A percentile compares a stretch with the other conserved stretches of the same genome.
These are phyloP conservation scores for Myopa testacea DNA, from an alignment of 2,888 invertebrate species.

Conservation along the genomic window DNA sequence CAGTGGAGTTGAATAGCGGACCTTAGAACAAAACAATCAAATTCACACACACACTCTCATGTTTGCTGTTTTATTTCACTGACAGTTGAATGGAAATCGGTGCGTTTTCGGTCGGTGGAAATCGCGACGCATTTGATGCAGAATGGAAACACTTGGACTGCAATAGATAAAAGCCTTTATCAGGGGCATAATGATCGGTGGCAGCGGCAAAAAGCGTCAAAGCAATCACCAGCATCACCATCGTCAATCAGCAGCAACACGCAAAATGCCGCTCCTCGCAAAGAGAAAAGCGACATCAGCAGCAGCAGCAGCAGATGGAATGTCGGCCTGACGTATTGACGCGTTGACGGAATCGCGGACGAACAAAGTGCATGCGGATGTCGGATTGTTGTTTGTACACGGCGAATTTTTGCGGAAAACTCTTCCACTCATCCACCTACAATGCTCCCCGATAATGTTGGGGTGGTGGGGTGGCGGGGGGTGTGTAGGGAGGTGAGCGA, in stretches of 20 bases:
- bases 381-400: slow-evolving; percentile 52
- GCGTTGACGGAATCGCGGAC: neutral
- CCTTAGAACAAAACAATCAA: no score
- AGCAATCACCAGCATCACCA: slow-evolving; percentile 36
- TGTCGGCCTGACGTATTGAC: neutral
- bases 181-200: slow-evolving; percentile 27
- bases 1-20: no score
- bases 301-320: slow-evolving; percentile 26
- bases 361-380: slow-evolving; percentile 37
- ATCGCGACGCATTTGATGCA: slow-evolving; percentile 17
- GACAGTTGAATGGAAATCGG: no score
- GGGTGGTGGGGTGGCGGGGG: slow-evolving; percentile 33
- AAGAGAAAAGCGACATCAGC: slow-evolving; percentile 38
- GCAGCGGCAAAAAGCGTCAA: slow-evolving; percentile 25
- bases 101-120: neutral
- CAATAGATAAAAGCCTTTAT: slow-evolving; percentile 39
- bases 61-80: no score
- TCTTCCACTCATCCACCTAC: slow-evolving; percentile 51
- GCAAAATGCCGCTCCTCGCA: slow-evolving; percentile 32
- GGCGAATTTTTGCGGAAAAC: slow-evolving; percentile 49
- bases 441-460: neutral
- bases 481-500: slow-evolving; percentile 31
- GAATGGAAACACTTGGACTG: slow-evolving; percentile 34
- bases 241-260: slow-evolving; percentile 31
- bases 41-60: no score